Evolutionary conservation across 2,888 invertebrate genomes (phyloP).

Genomic region (Tetrapedia diversipes): DNA sequence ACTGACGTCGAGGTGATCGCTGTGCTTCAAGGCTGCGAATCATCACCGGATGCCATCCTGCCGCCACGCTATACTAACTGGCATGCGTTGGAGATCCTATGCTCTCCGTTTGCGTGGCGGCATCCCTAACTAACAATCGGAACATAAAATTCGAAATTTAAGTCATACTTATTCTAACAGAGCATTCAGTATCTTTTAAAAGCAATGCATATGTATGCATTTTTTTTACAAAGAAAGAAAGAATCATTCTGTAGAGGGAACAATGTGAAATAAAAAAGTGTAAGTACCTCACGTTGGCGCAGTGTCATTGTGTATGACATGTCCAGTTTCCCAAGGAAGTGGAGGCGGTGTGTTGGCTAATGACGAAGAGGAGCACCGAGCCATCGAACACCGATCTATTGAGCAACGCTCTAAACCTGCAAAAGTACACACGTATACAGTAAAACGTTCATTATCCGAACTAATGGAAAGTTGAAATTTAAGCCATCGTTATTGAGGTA

Average conservation of each 20-base stretch:
- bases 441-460: no score
- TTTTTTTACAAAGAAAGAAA: no score
- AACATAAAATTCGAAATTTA: no score
- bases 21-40: conserved; percentile 22
- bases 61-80: conserved; percentile 82
- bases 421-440: conserved; percentile 16
- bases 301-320: conserved; percentile 66
- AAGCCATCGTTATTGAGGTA: no score
- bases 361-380: conserved; percentile 79
- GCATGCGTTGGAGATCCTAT: conserved; percentile 74
- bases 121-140: conserved; percentile 75
- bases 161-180: no score
- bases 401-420: conserved; percentile 80
- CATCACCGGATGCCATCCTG: conserved; percentile 58
- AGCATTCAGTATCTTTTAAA: no score
- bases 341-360: conserved; percentile 78
- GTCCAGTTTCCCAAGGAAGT: conserved; percentile 79
- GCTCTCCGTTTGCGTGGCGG: conserved; percentile 82
- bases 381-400: conserved; percentile 80
- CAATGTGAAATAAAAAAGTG: not conserved
- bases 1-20: conserved; percentile 35
- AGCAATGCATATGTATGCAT: no score
- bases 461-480: no score
- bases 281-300: conserved; percentile 46
- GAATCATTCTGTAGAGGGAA: no score